Evolutionary conservation across 1,140 invertebrate genomes (phyloP), one percentile per base, ranked within the genome.

Genomic region (Linepithema humile): DNA sequence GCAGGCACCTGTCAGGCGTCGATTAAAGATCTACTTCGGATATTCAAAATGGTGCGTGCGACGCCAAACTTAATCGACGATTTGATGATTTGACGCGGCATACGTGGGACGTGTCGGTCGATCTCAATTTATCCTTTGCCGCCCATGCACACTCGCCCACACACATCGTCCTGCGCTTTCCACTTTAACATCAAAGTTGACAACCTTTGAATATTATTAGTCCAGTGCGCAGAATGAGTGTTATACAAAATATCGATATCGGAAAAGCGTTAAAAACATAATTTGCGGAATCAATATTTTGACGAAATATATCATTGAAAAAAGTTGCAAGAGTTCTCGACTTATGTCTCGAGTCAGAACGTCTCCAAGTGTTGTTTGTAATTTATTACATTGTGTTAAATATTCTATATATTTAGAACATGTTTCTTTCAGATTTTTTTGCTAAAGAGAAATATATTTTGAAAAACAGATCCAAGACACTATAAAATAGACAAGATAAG

Each of bases 71-170:
- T 85, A 74, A 85, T 82, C 69, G 53, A 40, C 59, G 73, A 55
- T 74, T 23, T 38, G 62, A 32, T 59, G 38, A 73, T 84, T 57
- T 20, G 57, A 35, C 48, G n/a, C 23, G 23, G n/a, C 43, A 10
- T 57, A 38, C n/a, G 59, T 45, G 48, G 29, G 20, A 69, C 35
- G 50, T 57, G 67, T 67, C 78, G 48, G 40, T 85, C 62, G 70
- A 86, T 87, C 69, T 53, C 53, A 77, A 87, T 87, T 83, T 83
- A 83, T 83, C 64, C 48, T 50, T 32, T 35, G 43, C 12, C 10
- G 15, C 1, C n/a, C n/a, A n/a, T 1, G 45, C 73, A 35, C 48
- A 12, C 45, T 17, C 26, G 10, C 29, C 29, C 29, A 17, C 59
- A n/a, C 59, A 48, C 29, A 38, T 64, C 59, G n/a, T 50, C 32